These are phyloP conservation scores for Cantharis nigra DNA, from an alignment of 2,888 invertebrate species.

Conservation along the genomic window DNA sequence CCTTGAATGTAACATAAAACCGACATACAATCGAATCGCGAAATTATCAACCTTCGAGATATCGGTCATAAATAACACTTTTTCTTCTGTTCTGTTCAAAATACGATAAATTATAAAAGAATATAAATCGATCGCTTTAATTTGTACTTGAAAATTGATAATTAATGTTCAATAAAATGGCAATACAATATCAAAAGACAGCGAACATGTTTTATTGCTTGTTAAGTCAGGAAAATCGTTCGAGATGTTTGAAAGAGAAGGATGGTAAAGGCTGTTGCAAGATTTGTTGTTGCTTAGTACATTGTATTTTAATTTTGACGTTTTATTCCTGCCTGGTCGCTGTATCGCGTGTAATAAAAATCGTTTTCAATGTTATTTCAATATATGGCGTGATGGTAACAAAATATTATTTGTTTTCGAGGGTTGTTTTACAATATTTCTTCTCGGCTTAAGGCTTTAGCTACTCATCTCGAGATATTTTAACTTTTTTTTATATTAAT, in stretches of 20 bases:
- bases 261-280: slow-evolving; percentile 33
- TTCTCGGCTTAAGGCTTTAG: not conserved
- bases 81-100: not conserved
- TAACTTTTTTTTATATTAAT: not conserved
- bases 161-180: slow-evolving; percentile 51
- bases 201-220: slow-evolving; percentile 51
- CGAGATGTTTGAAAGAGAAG: slow-evolving; percentile 19
- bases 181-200: slow-evolving; percentile 49
- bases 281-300: slow-evolving; percentile 54
- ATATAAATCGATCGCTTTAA: slow-evolving; percentile 2
- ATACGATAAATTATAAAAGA: not conserved
- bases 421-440: not conserved
- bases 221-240: slow-evolving; percentile 44
- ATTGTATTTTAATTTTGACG: slow-evolving; percentile 52
- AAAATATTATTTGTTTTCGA: not conserved
- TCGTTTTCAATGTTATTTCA: slow-evolving; percentile 34
- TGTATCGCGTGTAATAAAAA: slow-evolving; percentile 40
- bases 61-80: not conserved
- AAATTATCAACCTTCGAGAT: not conserved
- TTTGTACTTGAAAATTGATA: slow-evolving; percentile 47
- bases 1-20: not conserved
- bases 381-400: slow-evolving; percentile 16
- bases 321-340: slow-evolving; percentile 42
- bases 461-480: not conserved
- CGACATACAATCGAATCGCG: not conserved